Base-by-base conservation (phyloP, 2,113 vertebrate genomes). In the Chinchilla lanigera region DNA sequence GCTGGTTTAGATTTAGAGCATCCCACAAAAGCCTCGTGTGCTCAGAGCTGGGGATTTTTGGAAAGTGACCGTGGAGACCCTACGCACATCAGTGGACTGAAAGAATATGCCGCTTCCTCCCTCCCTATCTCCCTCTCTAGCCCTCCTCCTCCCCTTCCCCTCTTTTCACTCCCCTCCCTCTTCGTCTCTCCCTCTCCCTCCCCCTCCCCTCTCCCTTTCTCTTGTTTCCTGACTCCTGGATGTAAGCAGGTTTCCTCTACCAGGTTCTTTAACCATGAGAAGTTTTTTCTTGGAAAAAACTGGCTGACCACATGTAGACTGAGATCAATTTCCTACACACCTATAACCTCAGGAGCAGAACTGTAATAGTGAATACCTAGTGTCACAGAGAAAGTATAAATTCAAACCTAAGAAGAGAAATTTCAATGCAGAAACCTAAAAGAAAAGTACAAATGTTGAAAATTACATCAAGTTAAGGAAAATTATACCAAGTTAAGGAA, bases 321-420 rank as follows among this genome's bases (percentile, higher is more conserved):
- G 73, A 47, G 73, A 47, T 47, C 44, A 83, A 41, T 89, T 82
- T 86, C 30, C 89, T 83, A 41, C 1, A 87, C 22, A 73, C 0
- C 30, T 26, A 78, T 80, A 12, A 56, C 4, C n/a, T n/a, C 28
- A 56, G 10, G 41, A 86, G 30, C 4, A 44, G 20, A 50, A 78
- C 84, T 85, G 61, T 41, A 95, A 56, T 61, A 38, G 16, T 58
- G 3, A 11, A 78, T 4, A 24, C n/a, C 30, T 85, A 78, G 22
- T 71, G 44, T 58, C 20, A 80, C 30, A 82, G 33, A 77, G 14
- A 95, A 73, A 73, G 38, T 38, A 77, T 54, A 56, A 95, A 69
- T 11, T 60, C 83, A 83, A 95, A 9, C 38, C 19, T 75, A 9
- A 38, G 35, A 47, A 95, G 9, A 65, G 2, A 60, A 30, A 2